phyloP scores from a whole-genome alignment of 2,888 invertebrate species.

The Cataglyphis altisquamis region DNA sequence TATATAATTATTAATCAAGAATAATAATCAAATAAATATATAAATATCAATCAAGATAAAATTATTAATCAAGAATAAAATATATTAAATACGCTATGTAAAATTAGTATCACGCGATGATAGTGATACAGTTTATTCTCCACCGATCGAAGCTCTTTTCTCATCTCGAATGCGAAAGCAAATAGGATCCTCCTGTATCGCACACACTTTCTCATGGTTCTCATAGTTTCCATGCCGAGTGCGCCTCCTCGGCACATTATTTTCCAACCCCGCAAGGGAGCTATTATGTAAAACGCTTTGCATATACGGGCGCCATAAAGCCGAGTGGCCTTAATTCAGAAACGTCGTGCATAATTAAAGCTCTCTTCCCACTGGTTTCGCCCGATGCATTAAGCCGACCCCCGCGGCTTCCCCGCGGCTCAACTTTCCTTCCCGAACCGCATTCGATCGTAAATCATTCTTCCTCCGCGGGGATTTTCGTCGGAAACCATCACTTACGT shows the following conservation, averaged over 20 bases:
- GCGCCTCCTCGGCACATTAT: conserved; percentile 58
- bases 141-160: conserved; percentile 20
- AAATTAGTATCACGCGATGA: conserved; percentile 31
- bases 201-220: conserved; percentile 39
- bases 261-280: conserved; percentile 64
- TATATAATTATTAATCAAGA: neutral
- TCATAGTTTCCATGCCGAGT: conserved; percentile 47
- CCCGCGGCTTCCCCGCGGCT: conserved; percentile 35
- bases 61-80: neutral
- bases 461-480: conserved; percentile 54
- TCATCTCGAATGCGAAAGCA: conserved; percentile 36
- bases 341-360: conserved; percentile 67
- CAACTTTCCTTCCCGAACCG: conserved; percentile 45
- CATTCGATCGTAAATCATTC: conserved; percentile 54
- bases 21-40: neutral
- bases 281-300: conserved; percentile 71
- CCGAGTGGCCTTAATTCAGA: conserved; percentile 71
- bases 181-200: neutral
- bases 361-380: conserved; percentile 59
- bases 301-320: conserved; percentile 61
- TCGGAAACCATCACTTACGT: conserved; percentile 56
- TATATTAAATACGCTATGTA: neutral
- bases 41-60: neutral
- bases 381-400: conserved; percentile 59
- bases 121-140: conserved; percentile 23